phyloP scores from a whole-genome alignment of 2,797 vertebrate genomes.

The Basileuterus tristriatus region DNA sequence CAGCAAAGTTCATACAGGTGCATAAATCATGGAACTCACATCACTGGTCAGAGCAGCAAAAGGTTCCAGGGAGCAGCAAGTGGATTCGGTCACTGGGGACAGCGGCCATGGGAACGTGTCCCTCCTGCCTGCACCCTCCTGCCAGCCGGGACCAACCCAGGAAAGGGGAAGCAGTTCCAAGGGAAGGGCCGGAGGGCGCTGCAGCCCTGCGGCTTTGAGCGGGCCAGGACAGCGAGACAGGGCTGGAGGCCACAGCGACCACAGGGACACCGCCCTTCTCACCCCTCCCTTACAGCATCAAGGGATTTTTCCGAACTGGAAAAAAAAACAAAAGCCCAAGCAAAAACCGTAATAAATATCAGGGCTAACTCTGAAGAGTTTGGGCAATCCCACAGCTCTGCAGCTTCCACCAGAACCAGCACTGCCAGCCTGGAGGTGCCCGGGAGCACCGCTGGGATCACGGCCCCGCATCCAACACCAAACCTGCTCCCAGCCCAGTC shows the following conservation, averaged over 20 bases:
- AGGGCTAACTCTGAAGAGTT: neutral
- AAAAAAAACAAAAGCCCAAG: neutral
- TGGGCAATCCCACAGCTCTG: neutral
- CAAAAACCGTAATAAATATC: neutral
- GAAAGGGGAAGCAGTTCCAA: rapidly evolving
- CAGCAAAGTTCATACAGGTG: constrained; percentile 83
- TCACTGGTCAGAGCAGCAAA: constrained; percentile 56
- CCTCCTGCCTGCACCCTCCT: rapidly evolving
- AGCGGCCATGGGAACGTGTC: neutral
- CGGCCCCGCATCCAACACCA: neutral
- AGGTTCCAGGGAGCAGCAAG: constrained; percentile 68
- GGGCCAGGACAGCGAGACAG: rapidly evolving
- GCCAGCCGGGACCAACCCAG: rapidly evolving
- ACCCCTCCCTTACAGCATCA: neutral
- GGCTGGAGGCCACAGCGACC: rapidly evolving
- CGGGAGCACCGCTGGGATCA: rapidly evolving
- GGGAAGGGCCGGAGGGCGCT: neutral
- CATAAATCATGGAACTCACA: constrained; percentile 71
- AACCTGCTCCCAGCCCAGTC: neutral
- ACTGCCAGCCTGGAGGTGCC: neutral
- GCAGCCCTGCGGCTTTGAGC: rapidly evolving
- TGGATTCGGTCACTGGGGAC: neutral
- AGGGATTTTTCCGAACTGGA: neutral
- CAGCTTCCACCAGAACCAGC: neutral
- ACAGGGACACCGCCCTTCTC: neutral